Evolutionary conservation across 2,113 vertebrate genomes (phyloP).

Genomic region (Cariama cristata): DNA sequence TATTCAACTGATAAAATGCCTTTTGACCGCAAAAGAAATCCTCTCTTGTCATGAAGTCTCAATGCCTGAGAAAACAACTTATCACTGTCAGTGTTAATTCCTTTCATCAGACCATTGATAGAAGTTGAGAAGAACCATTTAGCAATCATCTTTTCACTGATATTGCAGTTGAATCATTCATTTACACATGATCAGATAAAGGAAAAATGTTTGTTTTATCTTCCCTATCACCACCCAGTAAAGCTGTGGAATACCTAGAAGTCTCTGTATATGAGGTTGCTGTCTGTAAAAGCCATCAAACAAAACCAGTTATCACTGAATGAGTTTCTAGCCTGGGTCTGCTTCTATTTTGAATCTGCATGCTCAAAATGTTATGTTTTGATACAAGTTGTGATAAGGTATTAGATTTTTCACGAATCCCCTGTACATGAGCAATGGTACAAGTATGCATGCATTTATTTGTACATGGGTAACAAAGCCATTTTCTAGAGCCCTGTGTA

Average conservation of each 20-base stretch:
- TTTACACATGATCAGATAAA: slow-evolving; percentile 73
- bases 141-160: slow-evolving; percentile 65
- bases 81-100: slow-evolving; percentile 68
- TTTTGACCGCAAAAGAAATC: slow-evolving; percentile 27
- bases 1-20: not conserved
- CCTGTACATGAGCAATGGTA: not conserved
- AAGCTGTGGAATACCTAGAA: slow-evolving; percentile 36
- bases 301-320: slow-evolving; percentile 24
- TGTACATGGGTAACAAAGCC: not conserved
- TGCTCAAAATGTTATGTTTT: slow-evolving; percentile 69
- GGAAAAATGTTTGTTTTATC: slow-evolving; percentile 65
- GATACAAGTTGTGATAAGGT: slow-evolving; percentile 50
- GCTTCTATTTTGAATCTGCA: slow-evolving; percentile 17
- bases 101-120: slow-evolving; percentile 62
- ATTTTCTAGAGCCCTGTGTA: not conserved
- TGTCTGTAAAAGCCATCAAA: slow-evolving; percentile 55
- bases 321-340: slow-evolving; percentile 61
- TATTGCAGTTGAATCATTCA: slow-evolving; percentile 25
- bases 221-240: slow-evolving; percentile 19
- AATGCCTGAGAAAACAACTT: slow-evolving; percentile 57
- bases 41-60: slow-evolving; percentile 18
- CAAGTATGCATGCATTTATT: not conserved
- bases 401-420: not conserved
- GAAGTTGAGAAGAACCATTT: slow-evolving; percentile 68
- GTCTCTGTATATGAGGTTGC: slow-evolving; percentile 16